Conservation (phyloP, 2,797 vertebrate species). For the Lycodopsis pacificus region DNA sequence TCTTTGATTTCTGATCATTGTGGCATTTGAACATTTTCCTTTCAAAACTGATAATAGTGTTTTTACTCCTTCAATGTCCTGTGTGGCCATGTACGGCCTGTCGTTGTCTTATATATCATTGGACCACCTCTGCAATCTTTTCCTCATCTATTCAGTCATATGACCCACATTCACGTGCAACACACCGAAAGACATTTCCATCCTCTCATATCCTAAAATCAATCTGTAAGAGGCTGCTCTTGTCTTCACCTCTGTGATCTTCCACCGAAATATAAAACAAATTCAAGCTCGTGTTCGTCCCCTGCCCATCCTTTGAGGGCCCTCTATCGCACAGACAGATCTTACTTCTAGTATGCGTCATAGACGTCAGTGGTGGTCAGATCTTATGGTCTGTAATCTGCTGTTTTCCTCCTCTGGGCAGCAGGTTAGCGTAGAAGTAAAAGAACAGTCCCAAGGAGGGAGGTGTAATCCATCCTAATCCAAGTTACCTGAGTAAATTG, state of each 20-base stretch:
- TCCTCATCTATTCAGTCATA: constrained; percentile 28
- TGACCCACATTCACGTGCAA: constrained; percentile 57
- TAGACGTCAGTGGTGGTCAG: not conserved
- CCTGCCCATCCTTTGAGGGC: constrained; percentile 14
- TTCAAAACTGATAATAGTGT: not conserved
- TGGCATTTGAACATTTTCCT: not conserved
- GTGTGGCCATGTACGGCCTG: not conserved
- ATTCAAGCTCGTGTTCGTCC: constrained; percentile 17
- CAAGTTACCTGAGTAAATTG: constrained; percentile 54
- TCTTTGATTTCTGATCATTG: not conserved
- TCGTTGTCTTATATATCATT: not conserved
- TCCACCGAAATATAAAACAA: not conserved
- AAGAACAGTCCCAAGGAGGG: constrained; percentile 2
- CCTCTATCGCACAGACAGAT: constrained; percentile 5
- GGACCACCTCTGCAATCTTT: constrained; percentile 48
- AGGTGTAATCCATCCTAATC: constrained; percentile 54
- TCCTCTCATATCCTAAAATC: constrained; percentile 35
- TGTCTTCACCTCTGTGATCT: constrained; percentile 36
- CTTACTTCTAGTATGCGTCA: not conserved
- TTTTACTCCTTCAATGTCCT: no score
- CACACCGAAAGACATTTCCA: constrained; percentile 46
- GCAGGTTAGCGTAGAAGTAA: constrained; percentile 23
- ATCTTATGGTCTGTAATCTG: constrained; percentile 14
- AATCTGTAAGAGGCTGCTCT: constrained; percentile 42
- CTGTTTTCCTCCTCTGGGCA: constrained; percentile 22